A percentile compares a stretch with the other conserved stretches of the same genome.
Conservation (phyloP, 2,113 vertebrate species). For the Asarcornis scutulata region DNA sequence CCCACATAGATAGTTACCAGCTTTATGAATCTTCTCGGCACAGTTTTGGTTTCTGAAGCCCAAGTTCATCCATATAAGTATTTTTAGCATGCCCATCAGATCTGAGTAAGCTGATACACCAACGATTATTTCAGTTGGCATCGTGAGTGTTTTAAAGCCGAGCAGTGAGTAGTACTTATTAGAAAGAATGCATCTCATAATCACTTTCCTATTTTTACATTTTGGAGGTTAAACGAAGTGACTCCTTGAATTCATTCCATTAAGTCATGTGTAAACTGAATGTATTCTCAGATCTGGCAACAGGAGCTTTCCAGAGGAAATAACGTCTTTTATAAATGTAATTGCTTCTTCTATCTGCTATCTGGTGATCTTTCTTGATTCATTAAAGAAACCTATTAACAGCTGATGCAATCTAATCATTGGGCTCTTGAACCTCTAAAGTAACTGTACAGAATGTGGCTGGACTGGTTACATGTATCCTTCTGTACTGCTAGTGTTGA, state of each 20-base stretch:
- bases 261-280: neutral
- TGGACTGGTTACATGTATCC: fast-evolving
- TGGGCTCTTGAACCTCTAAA: neutral
- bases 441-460: neutral
- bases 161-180: neutral
- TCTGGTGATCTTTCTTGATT: neutral
- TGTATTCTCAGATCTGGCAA: neutral
- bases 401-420: neutral
- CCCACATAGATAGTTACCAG: neutral
- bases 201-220: neutral
- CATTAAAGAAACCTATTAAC: neutral
- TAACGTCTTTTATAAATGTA: neutral
- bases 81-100: neutral
- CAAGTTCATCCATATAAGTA: neutral
- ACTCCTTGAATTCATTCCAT: neutral
- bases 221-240: neutral
- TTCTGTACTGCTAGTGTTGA: neutral
- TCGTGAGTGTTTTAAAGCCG: neutral
- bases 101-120: neutral
- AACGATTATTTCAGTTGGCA: neutral
- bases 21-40: neutral
- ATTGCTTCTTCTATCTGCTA: neutral
- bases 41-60: neutral
- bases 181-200: neutral
- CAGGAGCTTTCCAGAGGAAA: neutral